These are phyloP conservation scores for Botia almorhae DNA, from an alignment of 2,797 vertebrate species.

Conservation along the genomic window DNA sequence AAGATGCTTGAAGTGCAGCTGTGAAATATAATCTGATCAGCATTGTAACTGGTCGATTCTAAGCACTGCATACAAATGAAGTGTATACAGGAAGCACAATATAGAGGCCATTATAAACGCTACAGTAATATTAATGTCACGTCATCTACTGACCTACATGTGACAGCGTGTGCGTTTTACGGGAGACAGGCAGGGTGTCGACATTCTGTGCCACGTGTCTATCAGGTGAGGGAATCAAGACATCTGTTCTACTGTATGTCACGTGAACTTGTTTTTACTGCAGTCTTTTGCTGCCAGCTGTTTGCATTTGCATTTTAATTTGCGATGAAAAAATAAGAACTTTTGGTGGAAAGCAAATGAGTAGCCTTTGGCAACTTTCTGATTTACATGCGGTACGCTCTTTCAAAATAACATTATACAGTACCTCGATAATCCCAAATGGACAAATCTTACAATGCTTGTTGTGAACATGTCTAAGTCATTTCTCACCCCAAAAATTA, in stretches of 20 bases:
- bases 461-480: not conserved
- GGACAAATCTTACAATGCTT: not conserved
- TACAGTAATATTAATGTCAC: not conserved
- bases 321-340: conserved; percentile 51
- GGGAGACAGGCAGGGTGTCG: not conserved
- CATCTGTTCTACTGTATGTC: conserved; percentile 60
- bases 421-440: not conserved
- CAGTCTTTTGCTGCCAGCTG: conserved; percentile 67
- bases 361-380: conserved; percentile 6
- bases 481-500: not conserved
- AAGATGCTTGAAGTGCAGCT: not conserved
- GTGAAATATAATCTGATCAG: not conserved
- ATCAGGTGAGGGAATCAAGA: conserved; percentile 50
- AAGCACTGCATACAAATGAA: not conserved
- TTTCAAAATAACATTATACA: not conserved
- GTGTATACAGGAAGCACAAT: not conserved
- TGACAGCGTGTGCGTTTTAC: conserved; percentile 9
- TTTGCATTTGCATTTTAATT: conserved; percentile 69
- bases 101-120: not conserved
- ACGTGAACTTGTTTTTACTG: conserved; percentile 56
- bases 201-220: conserved; percentile 30
- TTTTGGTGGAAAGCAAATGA: not conserved
- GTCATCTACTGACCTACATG: conserved; percentile 4
- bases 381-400: not conserved
- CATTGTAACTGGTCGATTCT: not conserved